Evolutionary conservation across 2,113 vertebrate species (phyloP), one percentile per base, ranked within the genome.

Genomic region (Gobiocypris rarus): DNA sequence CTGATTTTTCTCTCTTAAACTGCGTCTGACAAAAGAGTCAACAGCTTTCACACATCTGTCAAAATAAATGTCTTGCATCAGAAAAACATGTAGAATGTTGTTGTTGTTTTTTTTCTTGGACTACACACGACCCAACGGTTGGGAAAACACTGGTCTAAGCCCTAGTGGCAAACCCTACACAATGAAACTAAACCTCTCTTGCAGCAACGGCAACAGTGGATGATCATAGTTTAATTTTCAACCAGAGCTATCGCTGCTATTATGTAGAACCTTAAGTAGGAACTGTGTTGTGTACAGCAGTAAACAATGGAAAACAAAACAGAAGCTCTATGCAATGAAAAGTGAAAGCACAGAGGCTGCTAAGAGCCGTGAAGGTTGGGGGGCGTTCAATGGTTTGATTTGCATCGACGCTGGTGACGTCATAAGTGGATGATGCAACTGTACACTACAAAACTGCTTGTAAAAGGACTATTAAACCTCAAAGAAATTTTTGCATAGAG

Each of bases 321-420:
- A 24, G 75, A 9, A 58, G 75, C 75, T 24, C 58, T n/a, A 24
- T 15, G 9, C 6, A 24, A 6, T 26, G 75, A 78, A 78, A 77
- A 78, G 54, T 78, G 75, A 78, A 59, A 43, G 34, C 56, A 78
- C 19, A 43, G 22, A 61, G 56, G 75, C 56, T 45, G 38, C 54
- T 73, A 73, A 48, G 70, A 45, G 70, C 70, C 56, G n/a, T 78
- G 34, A 43, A 78, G 75, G 56, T 61, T 78, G 56, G 56, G 56
- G 34, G 54, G 54, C 9, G 52, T 59, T 77, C 31, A 24, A 41
- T 15, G 31, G 17, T 56, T 38, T 28, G 38, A 34, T 77, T 59
- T 77, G 52, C 54, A 56, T 77, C 34, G n/a, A 41, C 54, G 2
- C 75, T 5, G 38, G 22, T 28, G 76, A 11, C 15, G 9, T 45